Evolutionary conservation across 2,113 vertebrate species (phyloP).

Genomic region (Ageneiosus marmoratus): DNA sequence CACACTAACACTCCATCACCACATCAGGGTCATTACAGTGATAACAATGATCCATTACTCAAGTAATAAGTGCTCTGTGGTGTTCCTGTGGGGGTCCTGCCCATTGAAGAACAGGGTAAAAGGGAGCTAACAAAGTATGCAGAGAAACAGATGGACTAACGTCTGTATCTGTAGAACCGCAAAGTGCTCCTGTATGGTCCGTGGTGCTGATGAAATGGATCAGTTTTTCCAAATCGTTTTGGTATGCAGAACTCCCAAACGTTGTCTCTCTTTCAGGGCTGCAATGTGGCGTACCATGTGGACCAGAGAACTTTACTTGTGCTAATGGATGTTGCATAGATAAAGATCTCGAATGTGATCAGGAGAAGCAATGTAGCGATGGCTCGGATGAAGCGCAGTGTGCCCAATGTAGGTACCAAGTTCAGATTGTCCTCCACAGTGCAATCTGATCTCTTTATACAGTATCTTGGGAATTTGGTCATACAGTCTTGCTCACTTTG

Average conservation of each 20-base stretch:
- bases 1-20: too few species aligned
- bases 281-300: slow-evolving; percentile 75
- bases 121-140: too few species aligned
- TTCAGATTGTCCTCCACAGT: neutral
- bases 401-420: slow-evolving; percentile 55
- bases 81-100: too few species aligned
- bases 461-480: neutral
- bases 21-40: too few species aligned
- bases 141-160: too few species aligned
- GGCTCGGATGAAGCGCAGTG: slow-evolving; percentile 84
- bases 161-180: too few species aligned
- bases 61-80: too few species aligned
- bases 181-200: too few species aligned
- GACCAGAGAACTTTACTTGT: slow-evolving; percentile 77
- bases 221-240: neutral
- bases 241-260: neutral
- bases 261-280: slow-evolving; percentile 47
- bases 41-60: too few species aligned
- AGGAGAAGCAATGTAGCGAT: slow-evolving; percentile 78
- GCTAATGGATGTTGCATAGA: slow-evolving; percentile 86
- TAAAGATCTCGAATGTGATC: slow-evolving; percentile 84
- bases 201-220: too few species aligned
- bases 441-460: neutral
- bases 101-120: too few species aligned
- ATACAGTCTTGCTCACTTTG: neutral